These are phyloP conservation scores for Trematomus bernacchii DNA, from an alignment of 2,797 vertebrate species.

Conservation along the genomic window DNA sequence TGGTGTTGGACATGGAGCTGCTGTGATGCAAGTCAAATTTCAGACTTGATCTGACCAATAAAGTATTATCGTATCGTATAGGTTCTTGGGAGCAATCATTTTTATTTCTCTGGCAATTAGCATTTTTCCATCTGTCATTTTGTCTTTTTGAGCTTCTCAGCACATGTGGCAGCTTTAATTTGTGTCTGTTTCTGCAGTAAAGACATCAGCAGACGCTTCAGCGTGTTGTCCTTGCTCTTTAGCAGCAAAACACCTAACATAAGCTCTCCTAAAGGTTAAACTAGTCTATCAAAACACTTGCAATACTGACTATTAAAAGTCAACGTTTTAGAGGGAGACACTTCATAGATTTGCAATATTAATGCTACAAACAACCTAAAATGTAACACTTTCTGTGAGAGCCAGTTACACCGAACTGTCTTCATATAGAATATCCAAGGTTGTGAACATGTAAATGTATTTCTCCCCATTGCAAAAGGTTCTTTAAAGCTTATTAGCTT, in stretches of 20 bases:
- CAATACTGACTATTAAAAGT: no score
- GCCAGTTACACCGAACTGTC: background rate
- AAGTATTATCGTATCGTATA: no score
- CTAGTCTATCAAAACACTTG: background rate
- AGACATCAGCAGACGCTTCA: background rate
- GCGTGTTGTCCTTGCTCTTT: constrained; percentile 1
- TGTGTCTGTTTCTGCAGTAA: background rate
- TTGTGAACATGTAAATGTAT: background rate
- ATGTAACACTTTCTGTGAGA: background rate
- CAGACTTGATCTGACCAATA: no score
- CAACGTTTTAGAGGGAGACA: background rate
- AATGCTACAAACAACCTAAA: background rate
- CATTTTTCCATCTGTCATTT: background rate
- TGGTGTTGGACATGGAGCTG: no score
- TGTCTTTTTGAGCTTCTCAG: background rate
- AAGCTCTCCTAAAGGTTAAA: background rate
- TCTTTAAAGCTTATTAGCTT: background rate
- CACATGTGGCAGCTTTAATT: background rate
- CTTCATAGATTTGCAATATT: background rate
- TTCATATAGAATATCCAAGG: background rate
- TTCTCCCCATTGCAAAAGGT: background rate
- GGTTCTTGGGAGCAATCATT: background rate
- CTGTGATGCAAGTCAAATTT: no score
- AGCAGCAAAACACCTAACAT: background rate
- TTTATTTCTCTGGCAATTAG: constrained; percentile 8